Conservation (phyloP, 2,113 vertebrate genomes). For the Ctenodactylus gundi region DNA sequence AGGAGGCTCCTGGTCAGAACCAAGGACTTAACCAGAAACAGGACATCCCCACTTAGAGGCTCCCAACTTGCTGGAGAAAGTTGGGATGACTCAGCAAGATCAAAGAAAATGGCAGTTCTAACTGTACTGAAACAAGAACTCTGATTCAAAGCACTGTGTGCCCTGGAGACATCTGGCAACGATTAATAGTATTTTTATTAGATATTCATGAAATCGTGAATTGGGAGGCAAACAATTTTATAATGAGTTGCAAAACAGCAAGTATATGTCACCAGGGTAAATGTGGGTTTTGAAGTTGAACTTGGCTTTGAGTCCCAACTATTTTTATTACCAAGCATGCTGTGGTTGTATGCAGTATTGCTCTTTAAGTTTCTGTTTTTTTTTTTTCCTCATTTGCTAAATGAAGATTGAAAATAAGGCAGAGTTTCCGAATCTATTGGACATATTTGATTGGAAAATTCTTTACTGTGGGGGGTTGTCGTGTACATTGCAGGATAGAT, state of each 20-base stretch:
- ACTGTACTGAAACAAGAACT: background rate
- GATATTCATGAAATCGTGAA: background rate
- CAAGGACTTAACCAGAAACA: background rate
- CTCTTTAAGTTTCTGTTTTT: background rate
- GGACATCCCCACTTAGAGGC: background rate
- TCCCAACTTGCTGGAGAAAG: background rate
- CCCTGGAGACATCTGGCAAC: no score
- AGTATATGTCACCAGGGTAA: background rate
- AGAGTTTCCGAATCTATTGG: background rate
- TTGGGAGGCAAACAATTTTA: background rate
- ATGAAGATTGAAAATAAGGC: background rate
- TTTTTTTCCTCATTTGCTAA: background rate
- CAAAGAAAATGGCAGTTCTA: background rate
- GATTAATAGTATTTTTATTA: no score
- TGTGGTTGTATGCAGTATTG: background rate
- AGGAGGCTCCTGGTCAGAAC: background rate
- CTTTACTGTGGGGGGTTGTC: background rate
- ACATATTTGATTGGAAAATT: background rate
- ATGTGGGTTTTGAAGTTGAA: background rate
- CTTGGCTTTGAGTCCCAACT: background rate
- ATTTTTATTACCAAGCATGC: background rate
- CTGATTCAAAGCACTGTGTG: background rate
- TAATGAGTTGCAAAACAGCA: background rate
- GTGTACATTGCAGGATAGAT: background rate
- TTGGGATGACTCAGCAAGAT: background rate